Evolutionary conservation across 2,113 vertebrate genomes (phyloP).

Genomic region (Zingel zingel): DNA sequence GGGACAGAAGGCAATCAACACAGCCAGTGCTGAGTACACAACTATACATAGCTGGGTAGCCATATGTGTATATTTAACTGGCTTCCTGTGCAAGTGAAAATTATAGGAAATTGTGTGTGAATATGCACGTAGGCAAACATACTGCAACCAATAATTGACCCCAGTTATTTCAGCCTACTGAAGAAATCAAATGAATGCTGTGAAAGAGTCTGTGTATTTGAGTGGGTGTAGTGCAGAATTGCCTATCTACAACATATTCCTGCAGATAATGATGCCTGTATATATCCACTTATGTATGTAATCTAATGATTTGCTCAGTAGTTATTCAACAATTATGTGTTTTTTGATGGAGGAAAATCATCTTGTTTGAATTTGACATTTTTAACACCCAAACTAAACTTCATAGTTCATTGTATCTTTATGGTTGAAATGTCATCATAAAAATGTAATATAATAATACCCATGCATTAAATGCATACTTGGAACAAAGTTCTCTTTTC

Average conservation of each 20-base stretch:
- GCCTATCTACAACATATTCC: not conserved
- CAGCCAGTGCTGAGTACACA: slow-evolving; percentile 29
- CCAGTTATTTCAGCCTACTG: slow-evolving; percentile 42
- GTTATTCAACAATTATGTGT: not conserved
- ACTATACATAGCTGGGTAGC: slow-evolving; percentile 41
- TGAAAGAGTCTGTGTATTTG: slow-evolving; percentile 4
- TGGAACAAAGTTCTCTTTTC: not conserved
- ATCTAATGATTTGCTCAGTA: slow-evolving; percentile 2
- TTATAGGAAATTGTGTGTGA: slow-evolving; percentile 58
- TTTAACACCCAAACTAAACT: not conserved
- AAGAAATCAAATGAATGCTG: slow-evolving; percentile 31
- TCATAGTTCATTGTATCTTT: not conserved
- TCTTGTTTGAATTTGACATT: not conserved
- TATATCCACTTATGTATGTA: not conserved
- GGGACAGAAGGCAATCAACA: slow-evolving; percentile 28
- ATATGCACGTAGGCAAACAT: slow-evolving; percentile 60
- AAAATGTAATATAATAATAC: not conserved
- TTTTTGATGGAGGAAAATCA: slow-evolving; percentile 1
- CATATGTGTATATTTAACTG: slow-evolving; percentile 47
- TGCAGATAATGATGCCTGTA: not conserved
- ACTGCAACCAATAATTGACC: slow-evolving; percentile 25
- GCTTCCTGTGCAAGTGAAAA: slow-evolving; percentile 57
- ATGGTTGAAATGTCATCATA: not conserved
- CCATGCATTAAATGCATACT: not conserved
- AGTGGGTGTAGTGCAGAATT: not conserved